phyloP scores from a whole-genome alignment of 2,797 vertebrate genomes.

The Brachyrhaphis roseni region DNA sequence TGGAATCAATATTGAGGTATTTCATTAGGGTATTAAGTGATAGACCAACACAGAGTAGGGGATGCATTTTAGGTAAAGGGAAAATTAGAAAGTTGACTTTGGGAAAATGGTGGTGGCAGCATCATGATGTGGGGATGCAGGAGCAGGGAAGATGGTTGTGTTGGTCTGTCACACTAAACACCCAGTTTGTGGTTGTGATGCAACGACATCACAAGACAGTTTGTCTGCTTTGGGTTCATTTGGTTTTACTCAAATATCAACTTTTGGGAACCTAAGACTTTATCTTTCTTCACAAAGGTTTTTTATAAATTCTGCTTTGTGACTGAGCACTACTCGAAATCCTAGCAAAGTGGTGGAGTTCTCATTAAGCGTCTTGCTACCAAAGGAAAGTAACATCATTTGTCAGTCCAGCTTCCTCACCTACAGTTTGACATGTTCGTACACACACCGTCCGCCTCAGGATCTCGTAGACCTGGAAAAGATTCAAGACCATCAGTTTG shows the following conservation, averaged over 20 bases:
- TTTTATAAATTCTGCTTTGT: not conserved
- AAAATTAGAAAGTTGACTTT: not conserved
- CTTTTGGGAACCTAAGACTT: not conserved
- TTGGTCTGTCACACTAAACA: not conserved
- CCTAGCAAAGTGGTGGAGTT: not conserved
- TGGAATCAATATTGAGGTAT: not conserved
- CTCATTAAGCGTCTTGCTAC: not conserved
- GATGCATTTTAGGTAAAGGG: not conserved
- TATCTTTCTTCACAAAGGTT: not conserved
- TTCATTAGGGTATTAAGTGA: not conserved
- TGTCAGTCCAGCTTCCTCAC: constrained; percentile 74
- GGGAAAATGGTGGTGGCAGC: not conserved
- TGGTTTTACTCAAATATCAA: not conserved
- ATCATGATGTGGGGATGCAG: not conserved
- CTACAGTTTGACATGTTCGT: constrained; percentile 88
- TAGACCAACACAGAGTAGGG: not conserved
- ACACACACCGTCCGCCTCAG: constrained; percentile 90
- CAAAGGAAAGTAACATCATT: not conserved
- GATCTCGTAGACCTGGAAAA: constrained; percentile 92
- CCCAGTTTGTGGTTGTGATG: not conserved
- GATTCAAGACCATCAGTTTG: constrained; percentile 22
- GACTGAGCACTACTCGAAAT: not conserved
- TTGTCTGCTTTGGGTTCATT: not conserved
- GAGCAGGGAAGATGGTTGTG: not conserved
- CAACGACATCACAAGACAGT: not conserved